These are phyloP conservation scores for Campoplex nolae DNA, from an alignment of 2,888 invertebrate genomes.

Conservation along the genomic window DNA sequence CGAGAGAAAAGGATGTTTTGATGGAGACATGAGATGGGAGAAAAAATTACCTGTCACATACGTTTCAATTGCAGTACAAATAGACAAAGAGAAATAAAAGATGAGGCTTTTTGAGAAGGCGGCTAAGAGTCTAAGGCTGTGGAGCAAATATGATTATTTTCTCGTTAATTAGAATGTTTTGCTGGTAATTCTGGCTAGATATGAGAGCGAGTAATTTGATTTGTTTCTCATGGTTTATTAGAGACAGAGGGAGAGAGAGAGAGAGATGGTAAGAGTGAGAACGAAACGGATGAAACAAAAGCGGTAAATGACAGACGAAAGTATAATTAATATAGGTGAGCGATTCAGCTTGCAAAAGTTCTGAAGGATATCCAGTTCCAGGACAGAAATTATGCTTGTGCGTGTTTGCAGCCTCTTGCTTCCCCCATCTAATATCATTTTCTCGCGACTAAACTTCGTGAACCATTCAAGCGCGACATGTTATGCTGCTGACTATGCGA, in stretches of 20 bases:
- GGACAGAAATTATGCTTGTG: slow-evolving; percentile 60
- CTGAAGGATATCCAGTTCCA: slow-evolving; percentile 65
- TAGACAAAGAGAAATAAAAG: not conserved
- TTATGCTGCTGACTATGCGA: slow-evolving; percentile 50
- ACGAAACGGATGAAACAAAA: slow-evolving; percentile 9
- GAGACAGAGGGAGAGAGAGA: not conserved
- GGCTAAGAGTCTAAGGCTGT: slow-evolving; percentile 22
- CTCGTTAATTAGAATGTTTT: slow-evolving; percentile 71
- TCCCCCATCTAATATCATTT: slow-evolving; percentile 62
- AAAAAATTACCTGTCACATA: not conserved
- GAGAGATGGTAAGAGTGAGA: slow-evolving; percentile 15
- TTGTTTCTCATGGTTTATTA: slow-evolving; percentile 60
- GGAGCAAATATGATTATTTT: slow-evolving; percentile 69
- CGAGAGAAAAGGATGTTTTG: not conserved
- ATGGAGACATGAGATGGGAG: slow-evolving; percentile 4
- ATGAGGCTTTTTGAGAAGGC: not conserved
- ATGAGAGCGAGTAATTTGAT: slow-evolving; percentile 67
- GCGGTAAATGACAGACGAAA: not conserved
- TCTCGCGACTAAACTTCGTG: slow-evolving; percentile 43
- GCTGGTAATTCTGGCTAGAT: slow-evolving; percentile 63
- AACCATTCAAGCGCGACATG: slow-evolving; percentile 24
- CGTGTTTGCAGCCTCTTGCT: slow-evolving; percentile 36
- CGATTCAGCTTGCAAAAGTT: slow-evolving; percentile 1
- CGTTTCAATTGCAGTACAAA: slow-evolving; percentile 28
- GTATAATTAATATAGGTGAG: not conserved